Evolutionary conservation across 2,797 vertebrate species (phyloP), one percentile per base, ranked within the genome.

Genomic region (Epinephelus coioides): DNA sequence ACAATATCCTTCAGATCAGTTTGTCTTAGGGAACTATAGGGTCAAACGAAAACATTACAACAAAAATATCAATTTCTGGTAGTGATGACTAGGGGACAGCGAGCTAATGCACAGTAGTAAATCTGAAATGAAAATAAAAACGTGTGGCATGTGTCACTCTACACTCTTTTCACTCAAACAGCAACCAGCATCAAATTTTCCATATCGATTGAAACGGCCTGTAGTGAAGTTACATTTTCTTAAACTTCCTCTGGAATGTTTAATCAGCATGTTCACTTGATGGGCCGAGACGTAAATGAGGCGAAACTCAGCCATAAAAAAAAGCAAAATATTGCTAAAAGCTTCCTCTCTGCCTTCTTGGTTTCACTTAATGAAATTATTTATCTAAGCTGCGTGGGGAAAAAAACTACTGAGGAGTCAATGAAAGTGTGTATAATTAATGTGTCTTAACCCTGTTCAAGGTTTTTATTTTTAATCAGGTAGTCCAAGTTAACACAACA

Each of bases 181-280:
- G 19, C 46, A 60, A 66, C 74, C 70, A 60, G 79, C 69, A 80
- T 23, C 55, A 79, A 50, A 61, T 54, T 49, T 71, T 81, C 53
- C 43, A 71, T 8, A 61, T 83, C 15, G 76, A 59, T 63, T 64
- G 63, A 81, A 68, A 80, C 47, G 11, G 46, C 15, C 57, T 38
- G 5, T 66, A 74, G 55, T 65, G 27, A 76, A 40, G 38, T 57
- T 68, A 71, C n/a, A 49, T 47, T 84, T 73, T 38, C 11, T 2
- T 57, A 61, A 85, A 73, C 68, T 60, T 91, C 51, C 55, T 69
- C 69, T 87, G 88, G 83, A 91, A 93, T 89, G 88, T 89, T 75
- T 78, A 62, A 83, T 85, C 77, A 78, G 54, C 57, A 46, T 74
- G 50, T 85, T 75, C 59, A 70, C 40, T 55, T 67, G 18, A 77